Evolutionary conservation across 2,888 invertebrate species (phyloP), one percentile per base, ranked within the genome.

Genomic region (Acronicta alni): DNA sequence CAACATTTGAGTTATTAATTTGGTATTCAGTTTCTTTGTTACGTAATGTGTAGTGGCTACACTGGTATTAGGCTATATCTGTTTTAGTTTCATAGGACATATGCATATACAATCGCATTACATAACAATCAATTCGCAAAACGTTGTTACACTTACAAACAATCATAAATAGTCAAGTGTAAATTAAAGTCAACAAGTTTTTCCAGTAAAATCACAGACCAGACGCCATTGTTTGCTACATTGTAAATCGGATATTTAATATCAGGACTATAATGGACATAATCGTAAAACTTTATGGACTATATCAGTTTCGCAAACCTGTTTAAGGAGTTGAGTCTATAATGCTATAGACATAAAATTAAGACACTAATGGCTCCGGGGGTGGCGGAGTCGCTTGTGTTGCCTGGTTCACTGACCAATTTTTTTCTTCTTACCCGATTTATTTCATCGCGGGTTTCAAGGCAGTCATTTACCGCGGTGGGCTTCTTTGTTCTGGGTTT

Each of bases 271-370:
- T 60, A 38, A 30, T 26, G 30, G 12, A 32, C 37, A 55, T 46
- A 38, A 53, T 74, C 44, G 46, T 69, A 38, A 74, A 73, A 62
- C 35, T 53, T 73, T 68, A 69, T n/a, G 63, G 32, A 42, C 41
- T n/a, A 9, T 54, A 54, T 68, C 69, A 32, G 54, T 38, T 44
- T 48, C 44, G 23, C 37, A 55, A 74, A 62, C 75, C 70, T 32
- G 74, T 69, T 69, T 45, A 17, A 32, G 42, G 38, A 73, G 39
- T 32, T 17, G 30, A 18, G 7, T 47, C 42, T 72, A 35, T 14
- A 32, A 4, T 3, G 4, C 4, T 32, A 4, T 32, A 32, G 7
- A 23, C n/a, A n/a, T 41, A 10, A 3, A 41, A 23, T 35, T 55
- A 57, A 65, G 17, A 15, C 17, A 41, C 56, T 23, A 14, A 16